Conservation (phyloP, 2,113 vertebrate species). For the Oncorhynchus gorbuscha region DNA sequence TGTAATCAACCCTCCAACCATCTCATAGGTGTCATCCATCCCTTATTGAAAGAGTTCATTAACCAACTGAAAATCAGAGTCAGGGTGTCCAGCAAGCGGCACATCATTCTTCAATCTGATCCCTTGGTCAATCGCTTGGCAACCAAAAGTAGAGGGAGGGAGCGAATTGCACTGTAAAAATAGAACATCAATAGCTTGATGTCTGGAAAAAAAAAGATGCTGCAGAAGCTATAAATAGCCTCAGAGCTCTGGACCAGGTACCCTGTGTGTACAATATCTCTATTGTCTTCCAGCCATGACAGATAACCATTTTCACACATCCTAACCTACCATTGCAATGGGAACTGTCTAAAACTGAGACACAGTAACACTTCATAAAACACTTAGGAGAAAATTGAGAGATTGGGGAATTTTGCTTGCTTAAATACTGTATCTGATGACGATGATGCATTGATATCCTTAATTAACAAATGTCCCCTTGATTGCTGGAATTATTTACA, state of each 20-base stretch:
- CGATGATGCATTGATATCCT: too few species aligned
- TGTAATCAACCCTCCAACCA: background rate
- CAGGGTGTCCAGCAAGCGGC: slow-evolving; percentile 57
- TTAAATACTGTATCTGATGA: too few species aligned
- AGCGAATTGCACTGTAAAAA: slow-evolving; percentile 77
- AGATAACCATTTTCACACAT: slow-evolving; percentile 40
- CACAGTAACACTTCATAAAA: too few species aligned
- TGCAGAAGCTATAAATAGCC: slow-evolving; percentile 88
- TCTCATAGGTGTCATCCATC: background rate
- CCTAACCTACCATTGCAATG: too few species aligned
- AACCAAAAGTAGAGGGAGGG: slow-evolving; percentile 55
- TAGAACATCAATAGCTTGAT: slow-evolving; percentile 78
- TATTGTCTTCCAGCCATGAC: slow-evolving; percentile 67
- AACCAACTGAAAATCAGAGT: slow-evolving; percentile 46
- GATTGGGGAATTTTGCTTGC: too few species aligned
- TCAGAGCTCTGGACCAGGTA: slow-evolving; percentile 70
- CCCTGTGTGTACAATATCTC: slow-evolving; percentile 77
- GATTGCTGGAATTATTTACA: too few species aligned
- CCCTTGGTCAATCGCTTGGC: slow-evolving; percentile 60
- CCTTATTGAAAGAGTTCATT: slow-evolving; percentile 29
- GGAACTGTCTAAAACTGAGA: too few species aligned
- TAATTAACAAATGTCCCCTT: too few species aligned
- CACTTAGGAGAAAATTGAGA: too few species aligned
- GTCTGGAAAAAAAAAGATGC: slow-evolving; percentile 87
- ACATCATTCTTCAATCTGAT: slow-evolving; percentile 57